Conservation (phyloP, 2,888 invertebrate genomes). For the Rhodophaea formosa region DNA sequence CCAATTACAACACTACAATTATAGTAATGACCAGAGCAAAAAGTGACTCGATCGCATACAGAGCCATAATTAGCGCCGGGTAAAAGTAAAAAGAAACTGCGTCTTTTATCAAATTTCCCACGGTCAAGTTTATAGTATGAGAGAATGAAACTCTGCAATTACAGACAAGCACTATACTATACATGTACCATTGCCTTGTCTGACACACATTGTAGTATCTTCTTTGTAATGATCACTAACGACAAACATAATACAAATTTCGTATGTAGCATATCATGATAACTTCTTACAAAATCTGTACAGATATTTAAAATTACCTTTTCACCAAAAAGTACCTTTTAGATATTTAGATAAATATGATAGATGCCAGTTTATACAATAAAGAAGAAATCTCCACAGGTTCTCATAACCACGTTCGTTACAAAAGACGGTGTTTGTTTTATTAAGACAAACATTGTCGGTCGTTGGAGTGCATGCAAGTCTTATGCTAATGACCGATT, state of each 20-base stretch:
- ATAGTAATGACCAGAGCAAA: constrained; percentile 2
- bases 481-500: constrained; percentile 16
- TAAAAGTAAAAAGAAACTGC: constrained; percentile 60
- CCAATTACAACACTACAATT: not conserved
- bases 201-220: not conserved
- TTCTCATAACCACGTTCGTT: not conserved
- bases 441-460: not conserved
- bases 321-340: no score
- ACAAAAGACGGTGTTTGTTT: not conserved
- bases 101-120: constrained; percentile 51
- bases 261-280: not conserved
- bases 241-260: not conserved
- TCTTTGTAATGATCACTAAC: not conserved
- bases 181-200: constrained; percentile 6
- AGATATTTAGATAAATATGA: no score
- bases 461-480: not conserved
- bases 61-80: constrained; percentile 38
- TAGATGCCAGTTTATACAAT: no score
- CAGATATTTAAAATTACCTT: no score
- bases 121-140: constrained; percentile 55
- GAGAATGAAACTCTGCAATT: constrained; percentile 38
- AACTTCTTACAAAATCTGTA: no score
- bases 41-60: constrained; percentile 20
- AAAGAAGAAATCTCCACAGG: no score
- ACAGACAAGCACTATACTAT: constrained; percentile 26